Conservation (phyloP, 1,140 invertebrate genomes). For the Stegodyphus mimosarum region DNA sequence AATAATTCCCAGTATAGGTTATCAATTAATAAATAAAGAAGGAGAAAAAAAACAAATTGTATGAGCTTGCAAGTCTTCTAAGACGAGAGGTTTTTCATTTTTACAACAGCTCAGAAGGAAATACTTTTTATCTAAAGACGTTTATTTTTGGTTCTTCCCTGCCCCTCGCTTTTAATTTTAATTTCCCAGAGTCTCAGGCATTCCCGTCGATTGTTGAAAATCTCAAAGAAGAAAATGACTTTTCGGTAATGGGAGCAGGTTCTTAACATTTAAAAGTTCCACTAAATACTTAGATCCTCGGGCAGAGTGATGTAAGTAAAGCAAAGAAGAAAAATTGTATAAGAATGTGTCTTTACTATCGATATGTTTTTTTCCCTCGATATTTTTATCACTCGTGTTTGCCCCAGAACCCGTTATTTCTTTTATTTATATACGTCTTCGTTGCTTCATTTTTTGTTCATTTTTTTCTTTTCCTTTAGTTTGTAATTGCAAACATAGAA, state of each 20-base stretch:
- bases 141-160: conserved; percentile 42
- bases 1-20: too few species aligned
- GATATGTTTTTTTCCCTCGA: conserved; percentile 44
- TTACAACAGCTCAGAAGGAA: conserved; percentile 12
- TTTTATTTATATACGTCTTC: conserved; percentile 38
- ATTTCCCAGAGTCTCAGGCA: too few species aligned
- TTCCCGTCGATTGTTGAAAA: too few species aligned
- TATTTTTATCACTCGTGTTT: conserved; percentile 52
- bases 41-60: too few species aligned
- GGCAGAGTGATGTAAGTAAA: conserved; percentile 17
- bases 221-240: conserved; percentile 36
- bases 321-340: conserved; percentile 8
- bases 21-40: too few species aligned
- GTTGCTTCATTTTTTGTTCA: conserved; percentile 27
- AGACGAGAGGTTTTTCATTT: background rate
- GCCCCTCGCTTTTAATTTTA: background rate
- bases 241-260: conserved; percentile 36
- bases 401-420: conserved; percentile 18
- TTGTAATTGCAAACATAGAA: conserved; percentile 58
- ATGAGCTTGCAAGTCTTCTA: too few species aligned
- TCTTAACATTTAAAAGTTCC: conserved; percentile 33
- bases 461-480: conserved; percentile 20
- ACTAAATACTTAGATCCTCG: conserved; percentile 45
- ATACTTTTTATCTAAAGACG: conserved; percentile 9
- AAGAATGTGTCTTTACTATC: conserved; percentile 43